Base-by-base conservation (phyloP, 1,140 invertebrate species). In the Cherax quadricarinatus region DNA sequence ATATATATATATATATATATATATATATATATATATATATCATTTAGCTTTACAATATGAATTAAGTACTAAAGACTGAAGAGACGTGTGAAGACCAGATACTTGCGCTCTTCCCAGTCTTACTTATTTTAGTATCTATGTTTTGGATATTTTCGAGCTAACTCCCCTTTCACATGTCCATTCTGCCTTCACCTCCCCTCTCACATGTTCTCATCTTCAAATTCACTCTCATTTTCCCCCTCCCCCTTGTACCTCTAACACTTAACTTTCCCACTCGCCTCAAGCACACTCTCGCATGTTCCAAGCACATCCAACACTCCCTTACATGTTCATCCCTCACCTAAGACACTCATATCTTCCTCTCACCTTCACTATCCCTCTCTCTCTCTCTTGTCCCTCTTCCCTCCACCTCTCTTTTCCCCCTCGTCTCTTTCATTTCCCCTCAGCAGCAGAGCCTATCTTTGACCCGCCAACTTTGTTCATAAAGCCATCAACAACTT, bases 401-500 rank as follows among this genome's bases (percentile, higher is more conserved):
- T n/a, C 48, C 21, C 21, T 78, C 48, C 70, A 9, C 30, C 53
- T 12, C 51, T 3, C 18, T 21, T 60, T 41, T 24, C 21, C 85
- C 73, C 10, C 75, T 6, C 85, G 21, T 48, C 24, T 70, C 62
- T 16, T 85, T 21, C 49, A 24, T 48, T 16, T 30, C 48, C 62
- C 21, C 62, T n/a, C 24, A n/a, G 51, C 70, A 14, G 48, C 48
- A 21, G 16, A 70, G 30, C 16, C 3, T 57, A 60, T 73, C 84
- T 78, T 78, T 87, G 48, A 78, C 57, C 85, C 73, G n/a, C 48
- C 85, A 78, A 87, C 85, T 87, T 87, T 79, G 85, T 87, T 87
- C 85, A 87, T 87, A 87, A 87, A 87, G 85, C 85, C 73, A 87
- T 87, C 85, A 87, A 60, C 85, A 87, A 87, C 85, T 87, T 87